phyloP scores from a whole-genome alignment of 2,888 invertebrate genomes.

The Diaprepes abbreviatus region DNA sequence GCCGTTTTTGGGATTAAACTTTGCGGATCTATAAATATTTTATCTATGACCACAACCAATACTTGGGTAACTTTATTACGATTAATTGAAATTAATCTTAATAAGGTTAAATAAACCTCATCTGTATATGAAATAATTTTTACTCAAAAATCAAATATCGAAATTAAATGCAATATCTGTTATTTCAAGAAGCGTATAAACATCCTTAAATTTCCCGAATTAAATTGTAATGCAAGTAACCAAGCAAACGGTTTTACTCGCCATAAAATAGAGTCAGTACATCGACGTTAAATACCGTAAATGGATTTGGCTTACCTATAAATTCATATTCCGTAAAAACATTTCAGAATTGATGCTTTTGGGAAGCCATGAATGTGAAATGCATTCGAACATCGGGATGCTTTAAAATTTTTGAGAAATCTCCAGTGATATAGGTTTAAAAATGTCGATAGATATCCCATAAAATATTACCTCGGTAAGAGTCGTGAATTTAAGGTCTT shows the following conservation, averaged over 20 bases:
- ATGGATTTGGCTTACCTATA: constrained; percentile 1
- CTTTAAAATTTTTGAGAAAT: constrained; percentile 8
- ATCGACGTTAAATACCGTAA: background rate
- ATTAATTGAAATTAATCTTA: no score
- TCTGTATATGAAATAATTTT: no score
- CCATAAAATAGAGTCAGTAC: background rate
- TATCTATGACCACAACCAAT: no score
- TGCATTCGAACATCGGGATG: background rate
- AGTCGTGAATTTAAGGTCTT: background rate
- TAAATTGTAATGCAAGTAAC: no score
- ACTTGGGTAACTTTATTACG: no score
- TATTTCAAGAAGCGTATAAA: no score
- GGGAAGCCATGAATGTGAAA: constrained; percentile 3
- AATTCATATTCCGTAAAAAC: background rate
- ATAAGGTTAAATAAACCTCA: no score
- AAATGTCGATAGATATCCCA: constrained; percentile 6
- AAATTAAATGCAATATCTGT: no score
- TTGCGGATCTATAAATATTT: no score
- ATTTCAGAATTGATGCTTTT: constrained; percentile 6
- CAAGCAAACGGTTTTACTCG: background rate
- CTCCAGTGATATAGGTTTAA: background rate
- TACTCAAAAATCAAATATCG: no score
- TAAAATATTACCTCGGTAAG: background rate
- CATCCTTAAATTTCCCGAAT: no score
- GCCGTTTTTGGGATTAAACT: no score